Percentiles rank a stretch among this genome's conserved stretches.
These are phyloP conservation scores for Cervus canadensis DNA, from an alignment of 2,113 vertebrate species.

Conservation along the genomic window DNA sequence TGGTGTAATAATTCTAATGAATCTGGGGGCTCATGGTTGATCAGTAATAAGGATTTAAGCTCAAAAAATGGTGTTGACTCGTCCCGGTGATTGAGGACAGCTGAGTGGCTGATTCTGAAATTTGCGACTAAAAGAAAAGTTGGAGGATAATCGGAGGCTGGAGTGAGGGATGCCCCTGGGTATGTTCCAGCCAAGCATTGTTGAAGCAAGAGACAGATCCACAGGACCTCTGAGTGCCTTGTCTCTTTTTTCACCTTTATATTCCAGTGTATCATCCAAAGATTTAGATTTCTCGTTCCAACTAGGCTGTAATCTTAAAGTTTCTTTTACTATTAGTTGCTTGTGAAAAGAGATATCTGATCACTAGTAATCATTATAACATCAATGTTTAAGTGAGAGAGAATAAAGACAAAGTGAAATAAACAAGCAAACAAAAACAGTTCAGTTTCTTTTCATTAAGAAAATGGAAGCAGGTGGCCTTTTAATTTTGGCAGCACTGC, in stretches of 20 bases:
- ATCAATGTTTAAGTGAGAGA: neutral
- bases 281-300: neutral
- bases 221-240: neutral
- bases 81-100: neutral
- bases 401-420: neutral
- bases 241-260: neutral
- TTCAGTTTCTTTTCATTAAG: neutral
- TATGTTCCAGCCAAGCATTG: neutral
- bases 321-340: neutral
- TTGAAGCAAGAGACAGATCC: neutral
- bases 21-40: neutral
- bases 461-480: neutral
- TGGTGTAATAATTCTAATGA: neutral
- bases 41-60: neutral
- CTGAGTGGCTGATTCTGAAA: neutral
- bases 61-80: neutral
- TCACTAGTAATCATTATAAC: neutral
- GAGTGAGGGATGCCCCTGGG: neutral
- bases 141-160: neutral
- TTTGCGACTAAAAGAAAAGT: neutral
- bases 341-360: neutral
- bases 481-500: neutral
- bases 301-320: neutral
- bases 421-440: neutral
- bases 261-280: neutral